Evolutionary conservation across 2,888 invertebrate genomes (phyloP), one percentile per base, ranked within the genome.

Genomic region (Griposia aprilina): DNA sequence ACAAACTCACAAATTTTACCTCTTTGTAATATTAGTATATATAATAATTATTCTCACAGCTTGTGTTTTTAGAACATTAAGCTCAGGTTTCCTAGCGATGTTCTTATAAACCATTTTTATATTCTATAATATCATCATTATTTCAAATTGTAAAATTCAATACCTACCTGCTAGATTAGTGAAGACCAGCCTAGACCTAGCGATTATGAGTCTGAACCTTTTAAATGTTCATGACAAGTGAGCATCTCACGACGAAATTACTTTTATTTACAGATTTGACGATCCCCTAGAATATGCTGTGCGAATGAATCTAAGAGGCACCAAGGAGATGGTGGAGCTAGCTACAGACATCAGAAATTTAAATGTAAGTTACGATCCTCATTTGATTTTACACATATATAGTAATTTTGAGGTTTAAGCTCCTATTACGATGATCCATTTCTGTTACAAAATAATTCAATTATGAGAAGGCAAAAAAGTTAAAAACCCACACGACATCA

Each of bases 281-380:
- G 99, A 99, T 91, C 96, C 97, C 0, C 92, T 99, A 5, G 97
- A 97, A 83, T 96, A 96, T 62, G 98, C 98, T 0, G 96, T 97
- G 0, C 93, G 97, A 7, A 88, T 97, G 84, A 98, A 98, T 80
- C 97, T 98, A 0, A 95, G 97, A 72, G 98, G 98, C 0, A 97
- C 98, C 0, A 95, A 97, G 62, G 98, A 98, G 90, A 90, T 98
- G 1, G 95, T 97, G 6, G 96, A 97, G 50, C 93, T 98, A 10
- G 98, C 97, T 0, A 93, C 97, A 67, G 95, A 97, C 57, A 96
- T 98, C 87, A 97, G 96, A 74, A 93, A 97, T 63, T 89, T 97
- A 23, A 94, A 93, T 84, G 97, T 97, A 86, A 93, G 94, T 91
- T 17, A 5, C 2, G 23, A 45, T 20, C 20, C 5, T 17, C 26